These are phyloP conservation scores for Adoxophyes honmai DNA, from an alignment of 1,140 invertebrate species.

Conservation along the genomic window DNA sequence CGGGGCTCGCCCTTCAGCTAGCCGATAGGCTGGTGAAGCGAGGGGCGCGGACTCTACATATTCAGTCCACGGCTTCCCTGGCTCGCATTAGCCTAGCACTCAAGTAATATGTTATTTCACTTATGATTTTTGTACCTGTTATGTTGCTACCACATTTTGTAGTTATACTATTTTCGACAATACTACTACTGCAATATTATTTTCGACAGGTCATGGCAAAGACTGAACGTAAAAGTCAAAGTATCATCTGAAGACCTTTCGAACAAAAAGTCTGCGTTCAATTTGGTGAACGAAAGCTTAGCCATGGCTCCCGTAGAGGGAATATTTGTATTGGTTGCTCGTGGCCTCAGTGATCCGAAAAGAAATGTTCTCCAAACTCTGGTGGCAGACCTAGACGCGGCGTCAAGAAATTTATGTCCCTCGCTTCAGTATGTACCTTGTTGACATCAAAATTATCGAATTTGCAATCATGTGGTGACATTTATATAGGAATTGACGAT, in stretches of 20 bases:
- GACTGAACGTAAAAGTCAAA: slow-evolving; percentile 18
- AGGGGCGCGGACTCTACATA: neutral
- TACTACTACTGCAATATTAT: neutral
- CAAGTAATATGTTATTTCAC: neutral
- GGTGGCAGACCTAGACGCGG: neutral
- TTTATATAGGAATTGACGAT: neutral
- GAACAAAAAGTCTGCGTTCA: neutral
- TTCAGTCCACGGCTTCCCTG: neutral
- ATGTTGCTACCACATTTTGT: neutral
- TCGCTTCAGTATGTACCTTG: neutral
- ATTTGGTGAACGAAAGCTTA: slow-evolving; percentile 18
- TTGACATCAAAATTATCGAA: neutral
- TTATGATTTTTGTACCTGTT: neutral
- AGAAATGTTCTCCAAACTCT: neutral
- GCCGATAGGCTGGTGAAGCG: slow-evolving; percentile 1
- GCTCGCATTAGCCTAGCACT: neutral
- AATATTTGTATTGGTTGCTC: slow-evolving; percentile 16
- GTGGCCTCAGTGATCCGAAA: too few species aligned
- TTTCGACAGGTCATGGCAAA: slow-evolving; percentile 24
- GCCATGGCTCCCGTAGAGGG: slow-evolving; percentile 16
- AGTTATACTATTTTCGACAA: too few species aligned
- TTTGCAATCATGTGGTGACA: neutral
- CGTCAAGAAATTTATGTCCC: neutral
- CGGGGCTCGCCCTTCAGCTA: neutral
- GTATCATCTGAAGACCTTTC: slow-evolving; percentile 18